Percentiles rank a stretch among this genome's conserved stretches.
Evolutionary conservation across 2,888 invertebrate species (phyloP).

Genomic region (Drymonia ruficornis): DNA sequence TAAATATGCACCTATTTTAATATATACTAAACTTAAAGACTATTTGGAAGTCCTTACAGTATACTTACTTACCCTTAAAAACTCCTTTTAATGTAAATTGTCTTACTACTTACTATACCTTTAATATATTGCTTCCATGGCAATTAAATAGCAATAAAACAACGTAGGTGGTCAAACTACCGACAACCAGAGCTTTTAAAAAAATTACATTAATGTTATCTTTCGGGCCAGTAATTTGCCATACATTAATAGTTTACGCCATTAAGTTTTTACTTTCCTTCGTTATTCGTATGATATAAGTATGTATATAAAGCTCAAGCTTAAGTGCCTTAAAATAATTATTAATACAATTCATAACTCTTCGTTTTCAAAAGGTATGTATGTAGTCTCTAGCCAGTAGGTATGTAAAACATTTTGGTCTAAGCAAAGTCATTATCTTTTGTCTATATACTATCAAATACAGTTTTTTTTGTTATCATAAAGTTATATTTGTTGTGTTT

Average conservation of each 20-base stretch:
- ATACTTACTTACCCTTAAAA: too few species aligned
- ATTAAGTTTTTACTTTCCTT: background rate
- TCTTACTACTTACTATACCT: background rate
- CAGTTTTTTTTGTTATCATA: too few species aligned
- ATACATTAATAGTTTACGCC: background rate
- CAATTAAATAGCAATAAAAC: conserved; percentile 3
- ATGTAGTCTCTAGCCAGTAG: too few species aligned
- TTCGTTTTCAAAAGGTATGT: background rate
- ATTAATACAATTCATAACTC: background rate
- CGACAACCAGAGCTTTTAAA: background rate
- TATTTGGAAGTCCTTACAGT: too few species aligned
- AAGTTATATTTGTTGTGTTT: too few species aligned
- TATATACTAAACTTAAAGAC: too few species aligned
- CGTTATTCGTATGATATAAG: too few species aligned
- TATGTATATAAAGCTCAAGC: background rate
- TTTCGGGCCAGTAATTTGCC: background rate
- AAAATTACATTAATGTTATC: conserved; percentile 1
- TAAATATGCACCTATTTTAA: too few species aligned
- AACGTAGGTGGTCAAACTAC: background rate
- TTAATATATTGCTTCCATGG: background rate
- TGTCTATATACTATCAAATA: too few species aligned
- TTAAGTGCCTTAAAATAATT: background rate
- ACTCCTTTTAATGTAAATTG: background rate
- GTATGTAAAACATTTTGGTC: too few species aligned
- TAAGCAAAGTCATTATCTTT: too few species aligned